Conservation (phyloP, 2,888 invertebrate species). For the Clanis bilineata region DNA sequence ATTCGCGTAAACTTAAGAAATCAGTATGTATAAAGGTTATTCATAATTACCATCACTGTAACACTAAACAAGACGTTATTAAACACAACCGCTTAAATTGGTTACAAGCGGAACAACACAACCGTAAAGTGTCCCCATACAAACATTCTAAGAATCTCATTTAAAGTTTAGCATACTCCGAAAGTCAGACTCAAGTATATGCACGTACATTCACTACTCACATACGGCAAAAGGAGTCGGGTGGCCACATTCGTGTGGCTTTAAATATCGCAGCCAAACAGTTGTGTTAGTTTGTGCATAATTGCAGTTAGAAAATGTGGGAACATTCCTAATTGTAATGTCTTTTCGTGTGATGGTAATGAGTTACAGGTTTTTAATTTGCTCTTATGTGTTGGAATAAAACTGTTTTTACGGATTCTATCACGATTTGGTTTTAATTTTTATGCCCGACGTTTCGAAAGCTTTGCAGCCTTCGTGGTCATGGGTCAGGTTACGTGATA, state of each 20-base stretch:
- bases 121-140: slow-evolving; percentile 53
- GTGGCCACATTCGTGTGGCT: slow-evolving; percentile 37
- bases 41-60: background rate
- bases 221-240: slow-evolving; percentile 45
- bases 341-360: background rate
- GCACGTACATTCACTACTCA: slow-evolving; percentile 31
- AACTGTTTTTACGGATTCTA: no score
- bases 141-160: slow-evolving; percentile 64
- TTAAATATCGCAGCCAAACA: slow-evolving; percentile 39
- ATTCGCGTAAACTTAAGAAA: no score
- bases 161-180: slow-evolving; percentile 59
- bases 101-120: slow-evolving; percentile 41
- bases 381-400: no score
- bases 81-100: slow-evolving; percentile 21
- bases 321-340: slow-evolving; percentile 14
- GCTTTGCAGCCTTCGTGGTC: no score
- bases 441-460: no score
- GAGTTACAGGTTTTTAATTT: no score
- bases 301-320: slow-evolving; percentile 21
- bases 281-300: slow-evolving; percentile 30
- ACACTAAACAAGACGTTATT: background rate
- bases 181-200: slow-evolving; percentile 49
- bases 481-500: no score
- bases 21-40: no score
- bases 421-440: no score